Conservation (phyloP, 2,888 invertebrate genomes). For the Acrobasis consociella region DNA sequence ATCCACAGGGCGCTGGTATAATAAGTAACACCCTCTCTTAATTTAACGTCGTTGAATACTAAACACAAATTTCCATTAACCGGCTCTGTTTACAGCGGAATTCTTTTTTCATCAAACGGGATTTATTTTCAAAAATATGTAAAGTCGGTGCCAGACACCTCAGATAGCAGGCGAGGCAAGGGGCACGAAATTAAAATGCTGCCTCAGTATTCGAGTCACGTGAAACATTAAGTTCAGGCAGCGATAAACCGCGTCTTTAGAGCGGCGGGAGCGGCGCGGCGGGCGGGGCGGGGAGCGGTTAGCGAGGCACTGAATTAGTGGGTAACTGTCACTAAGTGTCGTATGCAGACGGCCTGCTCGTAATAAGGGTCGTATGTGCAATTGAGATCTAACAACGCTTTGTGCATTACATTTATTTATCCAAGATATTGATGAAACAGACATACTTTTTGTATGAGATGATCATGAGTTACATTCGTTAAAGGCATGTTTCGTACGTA, state of each 20-base stretch:
- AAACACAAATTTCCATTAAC: constrained; percentile 73
- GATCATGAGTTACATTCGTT: too few species aligned
- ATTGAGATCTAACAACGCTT: neutral
- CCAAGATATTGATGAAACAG: neutral
- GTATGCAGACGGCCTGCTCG: neutral
- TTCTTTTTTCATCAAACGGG: constrained; percentile 77
- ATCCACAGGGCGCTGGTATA: constrained; percentile 28
- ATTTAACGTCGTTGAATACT: constrained; percentile 63
- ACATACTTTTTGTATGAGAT: too few species aligned
- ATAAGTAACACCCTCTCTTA: constrained; percentile 38
- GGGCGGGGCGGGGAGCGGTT: neutral
- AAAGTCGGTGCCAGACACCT: constrained; percentile 66
- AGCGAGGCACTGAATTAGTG: constrained; percentile 10
- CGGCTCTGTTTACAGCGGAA: constrained; percentile 68
- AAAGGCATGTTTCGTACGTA: too few species aligned
- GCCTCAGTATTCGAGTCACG: constrained; percentile 80
- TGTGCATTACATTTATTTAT: neutral
- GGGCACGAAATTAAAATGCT: constrained; percentile 77
- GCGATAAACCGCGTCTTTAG: constrained; percentile 78
- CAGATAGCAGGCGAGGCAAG: constrained; percentile 55
- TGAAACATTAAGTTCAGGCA: constrained; percentile 76
- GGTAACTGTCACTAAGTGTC: neutral
- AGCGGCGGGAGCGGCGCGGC: constrained; percentile 25
- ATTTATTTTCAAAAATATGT: constrained; percentile 80
- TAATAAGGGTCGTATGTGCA: constrained; percentile 5